phyloP scores from a whole-genome alignment of 2,888 invertebrate species.

The Scaptodrosophila latifasciaeformis region DNA sequence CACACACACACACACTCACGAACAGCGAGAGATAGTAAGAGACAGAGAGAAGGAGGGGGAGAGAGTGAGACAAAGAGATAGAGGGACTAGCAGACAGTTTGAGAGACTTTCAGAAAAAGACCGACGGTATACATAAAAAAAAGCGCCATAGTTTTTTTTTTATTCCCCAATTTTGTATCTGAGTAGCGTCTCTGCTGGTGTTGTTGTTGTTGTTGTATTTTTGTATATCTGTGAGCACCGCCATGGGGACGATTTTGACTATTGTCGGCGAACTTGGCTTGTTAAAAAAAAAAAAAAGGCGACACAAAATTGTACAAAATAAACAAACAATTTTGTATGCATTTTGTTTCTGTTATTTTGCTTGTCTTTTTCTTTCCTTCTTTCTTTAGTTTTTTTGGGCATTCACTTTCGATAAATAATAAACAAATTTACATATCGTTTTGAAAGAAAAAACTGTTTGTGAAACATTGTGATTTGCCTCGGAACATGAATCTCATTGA shows the following conservation, averaged over 20 bases:
- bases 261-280: slow-evolving; percentile 40
- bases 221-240: slow-evolving; percentile 10
- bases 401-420: slow-evolving; percentile 37
- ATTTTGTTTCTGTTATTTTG: slow-evolving; percentile 35
- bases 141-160: slow-evolving; percentile 43
- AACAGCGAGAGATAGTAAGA: background rate
- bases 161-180: too few species aligned
- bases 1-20: slow-evolving; percentile 15
- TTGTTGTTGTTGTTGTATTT: too few species aligned
- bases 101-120: too few species aligned
- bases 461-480: slow-evolving; percentile 59
- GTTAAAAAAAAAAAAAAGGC: slow-evolving; percentile 64
- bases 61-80: background rate
- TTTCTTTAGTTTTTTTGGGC: slow-evolving; percentile 27
- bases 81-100: background rate
- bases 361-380: background rate
- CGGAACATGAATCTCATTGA: too few species aligned
- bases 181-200: too few species aligned
- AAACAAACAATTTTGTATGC: slow-evolving; percentile 58
- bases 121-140: too few species aligned
- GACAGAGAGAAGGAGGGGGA: background rate
- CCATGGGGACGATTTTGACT: too few species aligned
- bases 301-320: slow-evolving; percentile 58
- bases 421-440: slow-evolving; percentile 65
- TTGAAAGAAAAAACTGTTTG: slow-evolving; percentile 52